Percentiles rank a stretch among this genome's conserved stretches.
phyloP scores from a whole-genome alignment of 2,797 vertebrate species.

The Poecile montanus region DNA sequence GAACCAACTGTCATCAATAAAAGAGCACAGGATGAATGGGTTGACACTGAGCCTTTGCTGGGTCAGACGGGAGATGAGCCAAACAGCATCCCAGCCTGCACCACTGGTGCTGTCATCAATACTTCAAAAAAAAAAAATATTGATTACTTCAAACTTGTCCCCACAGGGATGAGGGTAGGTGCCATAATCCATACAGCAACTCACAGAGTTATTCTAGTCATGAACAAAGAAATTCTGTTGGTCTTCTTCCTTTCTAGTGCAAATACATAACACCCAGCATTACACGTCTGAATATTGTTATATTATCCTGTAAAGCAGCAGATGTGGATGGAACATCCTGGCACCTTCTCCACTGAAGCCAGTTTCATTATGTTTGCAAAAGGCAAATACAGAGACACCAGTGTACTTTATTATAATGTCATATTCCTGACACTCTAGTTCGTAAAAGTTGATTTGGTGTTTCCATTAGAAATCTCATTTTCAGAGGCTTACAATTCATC shows the following conservation, averaged over 20 bases:
- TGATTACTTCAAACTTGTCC: background rate
- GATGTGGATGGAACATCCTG: background rate
- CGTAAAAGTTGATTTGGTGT: slow-evolving; percentile 58
- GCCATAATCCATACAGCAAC: background rate
- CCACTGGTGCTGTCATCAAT: background rate
- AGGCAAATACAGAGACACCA: slow-evolving; percentile 42
- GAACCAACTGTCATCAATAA: background rate
- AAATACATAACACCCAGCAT: background rate
- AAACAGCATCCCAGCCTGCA: background rate
- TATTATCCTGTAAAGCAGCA: slow-evolving; percentile 5
- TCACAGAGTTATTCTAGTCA: background rate
- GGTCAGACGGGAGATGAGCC: background rate
- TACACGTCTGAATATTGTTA: background rate
- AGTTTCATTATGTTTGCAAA: slow-evolving; percentile 47
- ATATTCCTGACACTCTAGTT: slow-evolving; percentile 20
- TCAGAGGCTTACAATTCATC: slow-evolving; percentile 40
- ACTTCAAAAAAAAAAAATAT: background rate
- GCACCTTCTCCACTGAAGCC: background rate
- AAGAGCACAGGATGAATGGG: background rate
- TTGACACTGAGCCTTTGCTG: background rate
- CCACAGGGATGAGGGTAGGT: fast-evolving
- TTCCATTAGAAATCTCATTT: slow-evolving; percentile 65
- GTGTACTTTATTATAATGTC: slow-evolving; percentile 44
- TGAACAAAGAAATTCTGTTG: background rate
- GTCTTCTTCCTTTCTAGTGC: background rate